Base-by-base conservation (phyloP, 2,888 invertebrate genomes). In the Lagria hirta region DNA sequence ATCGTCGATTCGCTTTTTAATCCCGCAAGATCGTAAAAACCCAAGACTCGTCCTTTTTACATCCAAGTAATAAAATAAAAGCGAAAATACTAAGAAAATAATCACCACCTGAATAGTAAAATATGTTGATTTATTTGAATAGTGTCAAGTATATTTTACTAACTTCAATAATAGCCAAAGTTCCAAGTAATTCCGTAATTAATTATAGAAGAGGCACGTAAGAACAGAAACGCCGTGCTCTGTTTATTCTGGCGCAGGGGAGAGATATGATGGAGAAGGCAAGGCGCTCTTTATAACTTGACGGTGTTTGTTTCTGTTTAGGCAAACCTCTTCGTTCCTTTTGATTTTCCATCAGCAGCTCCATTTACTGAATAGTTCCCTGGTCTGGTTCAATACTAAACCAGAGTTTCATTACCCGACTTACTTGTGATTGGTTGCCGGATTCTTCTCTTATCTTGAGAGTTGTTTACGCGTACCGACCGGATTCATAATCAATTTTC, bases 321-420 rank as follows among this genome's bases (percentile, higher is more conserved):
- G 64, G 66, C 63, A 65, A 67, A 68, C 65, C 68, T 68, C 67
- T 66, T 64, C 65, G 60, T 64, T 65, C 66, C 68, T 68, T 70
- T 68, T 70, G 70, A 70, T 68, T 70, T 68, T 68, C 68, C 68
- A 66, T 65, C 66, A 63, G 64, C 65, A 62, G 62, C 66, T 68
- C 65, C 68, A 67, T 67, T 67, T 66, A 58, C 65, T 66, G 68
- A 69, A 69, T 69, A 66, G 66, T 66, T 63, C 59, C 57, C 44
- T 54, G 55, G 51, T 60, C 57, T 52, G 58, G 61, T 62, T 65
- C 60, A 62, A 60, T 63, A 60, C 61, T 55, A 64, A 65, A 62
- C 64, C 65, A 55, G 58, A 64, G 65, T 65, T 67, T 68, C 66
- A 68, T 65, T 67, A 66, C 65, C 60, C 60, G 59, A 60, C 65